Conservation (phyloP, 2,888 invertebrate species). For the Pristionchus mayeri region DNA sequence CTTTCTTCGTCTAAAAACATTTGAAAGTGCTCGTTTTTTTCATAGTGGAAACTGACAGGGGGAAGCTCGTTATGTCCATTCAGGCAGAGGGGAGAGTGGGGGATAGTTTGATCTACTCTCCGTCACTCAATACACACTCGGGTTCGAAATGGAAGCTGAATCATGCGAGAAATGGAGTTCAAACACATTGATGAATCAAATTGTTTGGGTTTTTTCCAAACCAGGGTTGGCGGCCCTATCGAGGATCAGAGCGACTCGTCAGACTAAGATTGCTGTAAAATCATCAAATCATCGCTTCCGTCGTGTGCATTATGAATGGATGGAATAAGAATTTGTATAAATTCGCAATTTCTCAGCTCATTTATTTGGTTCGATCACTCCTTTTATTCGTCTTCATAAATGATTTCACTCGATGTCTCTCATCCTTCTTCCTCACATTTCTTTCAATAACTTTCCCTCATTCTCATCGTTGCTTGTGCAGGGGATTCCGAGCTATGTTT, state of each 20-base stretch:
- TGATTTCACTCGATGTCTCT: not conserved
- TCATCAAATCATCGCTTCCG: no score
- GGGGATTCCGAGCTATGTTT: constrained; percentile 37
- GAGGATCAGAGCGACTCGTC: no score
- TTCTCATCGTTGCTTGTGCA: constrained; percentile 23
- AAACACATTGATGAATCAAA: constrained; percentile 31
- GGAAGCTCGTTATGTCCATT: not conserved
- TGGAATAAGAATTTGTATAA: no score
- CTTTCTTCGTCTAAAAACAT: not conserved
- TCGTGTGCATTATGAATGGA: no score
- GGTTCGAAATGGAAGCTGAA: constrained; percentile 17
- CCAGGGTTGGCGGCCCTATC: no score
- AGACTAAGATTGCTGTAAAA: no score
- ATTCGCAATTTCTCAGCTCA: no score
- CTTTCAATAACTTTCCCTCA: constrained; percentile 39
- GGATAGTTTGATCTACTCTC: constrained; percentile 2
- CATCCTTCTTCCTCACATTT: constrained; percentile 22
- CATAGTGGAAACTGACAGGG: not conserved
- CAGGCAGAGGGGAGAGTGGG: not conserved
- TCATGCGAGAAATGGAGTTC: constrained; percentile 7
- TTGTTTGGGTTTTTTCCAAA: no score
- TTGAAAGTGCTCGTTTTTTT: no score
- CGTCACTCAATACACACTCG: constrained; percentile 19
- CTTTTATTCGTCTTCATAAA: no score
- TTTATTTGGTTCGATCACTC: no score